Evolutionary conservation across 2,888 invertebrate species (phyloP), one percentile per base, ranked within the genome.

Genomic region (Polydrusus tereticollis): DNA sequence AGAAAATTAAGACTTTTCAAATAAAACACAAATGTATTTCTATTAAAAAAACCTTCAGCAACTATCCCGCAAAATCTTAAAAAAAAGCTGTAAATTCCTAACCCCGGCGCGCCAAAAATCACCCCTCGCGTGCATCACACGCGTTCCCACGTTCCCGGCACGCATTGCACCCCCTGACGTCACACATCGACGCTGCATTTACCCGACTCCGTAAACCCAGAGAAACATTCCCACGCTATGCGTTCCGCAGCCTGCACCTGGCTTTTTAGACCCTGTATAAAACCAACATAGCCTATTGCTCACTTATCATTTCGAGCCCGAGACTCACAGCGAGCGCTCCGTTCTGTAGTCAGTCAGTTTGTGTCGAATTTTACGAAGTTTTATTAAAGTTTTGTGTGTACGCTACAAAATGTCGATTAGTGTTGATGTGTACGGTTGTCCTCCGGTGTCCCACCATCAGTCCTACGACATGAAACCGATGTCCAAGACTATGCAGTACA

Each of bases 401-500:
- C 26, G 33, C 18, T n/a, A 43, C 8, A 26, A 55, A 16, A 72
- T 75, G 75, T 69, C 87, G n/a, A n/a, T n/a, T 86, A 87, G 83
- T 73, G 83, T 83, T 86, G 87, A 83, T 72, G 83, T 83, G 59
- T 64, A 80, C 78, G 80, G 80, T 81, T 68, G 62, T 60, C 20
- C 55, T 74, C 73, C 76, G 73, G 58, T 75, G 76, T 74, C 66
- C 64, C 62, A 75, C 36, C 58, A 75, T 52, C 65, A 45, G 72
- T 64, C 72, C 38, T 64, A 45, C 50, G 69, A 67, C 63, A 18
- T 23, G 16, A 73, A 73, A 18, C 85, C 85, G 7, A 93, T 94
- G 87, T 95, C 95, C 81, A 91, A 95, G 86, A 96, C 96, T 83
- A 94, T 95, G 87, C 95, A 96, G 86, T 96, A 96, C 87, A 91